Evolutionary conservation across 1,140 invertebrate genomes (phyloP), one percentile per base, ranked within the genome.

Genomic region (Leptestheria dahalacensis): DNA sequence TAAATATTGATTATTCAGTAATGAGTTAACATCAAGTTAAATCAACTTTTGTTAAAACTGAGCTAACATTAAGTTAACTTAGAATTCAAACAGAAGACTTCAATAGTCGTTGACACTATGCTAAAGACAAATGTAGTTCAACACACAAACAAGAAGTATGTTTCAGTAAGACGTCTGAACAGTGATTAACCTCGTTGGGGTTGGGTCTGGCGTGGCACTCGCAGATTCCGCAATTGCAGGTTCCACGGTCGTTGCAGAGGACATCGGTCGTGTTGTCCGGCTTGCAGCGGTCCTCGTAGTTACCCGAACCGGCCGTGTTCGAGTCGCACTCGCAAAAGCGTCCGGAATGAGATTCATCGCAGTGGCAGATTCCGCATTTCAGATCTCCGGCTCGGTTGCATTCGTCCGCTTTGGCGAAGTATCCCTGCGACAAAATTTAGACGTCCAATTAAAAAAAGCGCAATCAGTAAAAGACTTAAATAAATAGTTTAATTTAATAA

Each of bases 311-410:
- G 41, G 75, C 71, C 57, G 62, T 64, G 49, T 63, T 65, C 12
- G 75, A 73, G 48, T 83, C 83, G 69, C 92, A 96, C 73, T 96
- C 88, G 72, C 93, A 97, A 55, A 75, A 77, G 65, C 84, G 80
- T 50, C 93, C 93, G 69, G 88, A 91, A 66, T 80, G 80, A 41
- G 78, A 79, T 4, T 80, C 73, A 61, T 83, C 72, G 72, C 93
- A 97, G 61, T 83, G 78, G 69, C 93, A 97, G 63, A 93, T 80
- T 49, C 92, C 93, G 72, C 92, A 97, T 67, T 84, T 84, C 1
- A 82, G 76, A 4, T 81, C 82, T 48, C 88, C 88, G 49, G 74
- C 71, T 1, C 72, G 69, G 63, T 73, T 82, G 70, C 88, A 92
- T 28, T 61, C 41, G 2, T 61, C 50, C 2, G 71, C 67, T 48